Evolutionary conservation across 92 coral and sea anemone genomes (phyloP), one percentile per base, ranked within the genome.

Genomic region (Heteractis magnifica): DNA sequence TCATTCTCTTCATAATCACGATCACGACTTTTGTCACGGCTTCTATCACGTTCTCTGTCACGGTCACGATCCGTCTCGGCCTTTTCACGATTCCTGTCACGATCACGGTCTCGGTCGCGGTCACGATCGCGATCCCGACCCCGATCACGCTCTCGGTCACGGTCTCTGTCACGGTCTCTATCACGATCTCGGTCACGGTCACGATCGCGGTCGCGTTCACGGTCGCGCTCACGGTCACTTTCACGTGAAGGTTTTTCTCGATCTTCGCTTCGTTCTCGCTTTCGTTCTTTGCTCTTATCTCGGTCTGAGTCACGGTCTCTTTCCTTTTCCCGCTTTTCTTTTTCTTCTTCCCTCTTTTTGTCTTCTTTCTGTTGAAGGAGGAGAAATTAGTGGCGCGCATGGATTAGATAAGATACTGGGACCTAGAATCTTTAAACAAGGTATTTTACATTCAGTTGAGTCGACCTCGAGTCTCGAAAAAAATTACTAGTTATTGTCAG

Each of bases 1-100:
- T 96, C 99, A 72, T 88, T 90, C 70, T 96, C 99, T 84, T 96
- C 99, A 53, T 90, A 88, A 21, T 95, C 98, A 53, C 95, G 88
- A 34, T 92, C 93, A 23, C 93, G 93, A 84, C 70, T 62, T 62
- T 62, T 62, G 26, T 94, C 98, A 58, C 91, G 90, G 64, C 91
- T 93, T 75, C 92, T 86, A 12, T 88, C 92, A 23, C 87, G 88
- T 81, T 85, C 91, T 73, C 88, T 71, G 26, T 88, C 91, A 49
- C 90, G 91, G 23, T 85, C 92, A 48, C 91, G 89, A 44, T 79
- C 94, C 65, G 86, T 83, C 19, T 88, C 93, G 26, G 84, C 80
- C 15, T 85, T 87, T n/a, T 92, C 95, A 71, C 97, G 92, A 77
- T 86, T 77, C 70, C 93, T 84, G 8, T 85, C 91, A 23, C 89